These are phyloP conservation scores for Nomada fucata DNA, from an alignment of 2,888 invertebrate genomes.

Conservation along the genomic window DNA sequence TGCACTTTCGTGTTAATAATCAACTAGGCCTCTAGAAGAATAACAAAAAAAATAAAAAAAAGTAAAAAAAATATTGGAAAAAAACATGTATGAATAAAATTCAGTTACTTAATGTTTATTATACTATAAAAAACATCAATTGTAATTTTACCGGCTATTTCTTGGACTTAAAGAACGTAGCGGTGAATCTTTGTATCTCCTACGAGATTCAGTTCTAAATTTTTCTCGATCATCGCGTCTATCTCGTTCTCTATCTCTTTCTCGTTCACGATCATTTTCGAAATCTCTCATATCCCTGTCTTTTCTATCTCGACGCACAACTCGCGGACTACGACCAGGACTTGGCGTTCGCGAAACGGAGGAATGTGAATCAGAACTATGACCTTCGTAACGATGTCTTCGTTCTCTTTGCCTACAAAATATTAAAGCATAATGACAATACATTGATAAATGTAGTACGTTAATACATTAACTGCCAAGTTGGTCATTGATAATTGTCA, in stretches of 20 bases:
- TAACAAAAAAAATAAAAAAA: slow-evolving; percentile 8
- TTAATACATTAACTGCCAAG: no score
- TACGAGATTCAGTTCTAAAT: slow-evolving; percentile 77
- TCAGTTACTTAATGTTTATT: slow-evolving; percentile 14
- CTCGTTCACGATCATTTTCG: slow-evolving; percentile 74
- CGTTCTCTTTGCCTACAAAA: slow-evolving; percentile 91
- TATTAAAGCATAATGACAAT: slow-evolving; percentile 24
- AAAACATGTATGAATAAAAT: background rate
- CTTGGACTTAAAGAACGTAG: slow-evolving; percentile 80
- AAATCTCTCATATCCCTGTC: slow-evolving; percentile 77
- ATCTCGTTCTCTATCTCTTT: slow-evolving; percentile 74
- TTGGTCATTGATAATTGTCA: no score
- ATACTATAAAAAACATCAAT: slow-evolving; percentile 12
- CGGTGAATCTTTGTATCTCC: slow-evolving; percentile 79
- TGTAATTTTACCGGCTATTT: slow-evolving; percentile 75
- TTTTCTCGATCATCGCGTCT: slow-evolving; percentile 80
- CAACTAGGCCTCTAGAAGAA: slow-evolving; percentile 81
- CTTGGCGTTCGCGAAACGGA: slow-evolving; percentile 84
- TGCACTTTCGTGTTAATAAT: slow-evolving; percentile 75
- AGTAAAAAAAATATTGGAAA: slow-evolving; percentile 5
- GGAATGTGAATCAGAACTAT: slow-evolving; percentile 82
- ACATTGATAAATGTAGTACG: background rate
- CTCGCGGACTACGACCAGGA: slow-evolving; percentile 81
- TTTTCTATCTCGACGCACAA: slow-evolving; percentile 77
- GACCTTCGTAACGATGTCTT: slow-evolving; percentile 88